Base-by-base conservation (phyloP, 2,797 vertebrate species). In the Lepus oiostolus region DNA sequence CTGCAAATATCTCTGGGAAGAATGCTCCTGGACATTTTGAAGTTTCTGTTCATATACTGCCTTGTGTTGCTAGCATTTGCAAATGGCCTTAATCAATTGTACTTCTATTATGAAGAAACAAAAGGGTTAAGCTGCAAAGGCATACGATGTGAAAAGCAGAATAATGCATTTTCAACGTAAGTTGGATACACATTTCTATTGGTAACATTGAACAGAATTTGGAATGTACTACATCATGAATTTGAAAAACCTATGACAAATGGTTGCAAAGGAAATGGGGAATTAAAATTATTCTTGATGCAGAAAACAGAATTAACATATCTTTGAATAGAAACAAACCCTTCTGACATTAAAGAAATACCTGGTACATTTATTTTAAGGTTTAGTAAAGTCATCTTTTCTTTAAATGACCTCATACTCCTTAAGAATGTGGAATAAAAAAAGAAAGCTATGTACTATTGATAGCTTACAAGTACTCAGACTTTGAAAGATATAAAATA, bases 41-140 rank as follows among this genome's bases (percentile, higher is more conserved):
- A 99, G 97, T 99, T 99, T 98, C 99, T 99, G 2, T 99, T 99
- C 98, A 99, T 99, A 97, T 99, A 99, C 98, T 99, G 99, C 95
- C 98, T 99, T 22, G 99, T 99, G 95, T 97, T 99, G 93, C 97
- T 99, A 24, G 99, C 99, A 80, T 99, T 99, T 96, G 99, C 99
- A 93, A 99, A 99, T 83, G 99, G 99, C 80, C 99, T 99, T 88
- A 99, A 99, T 97, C 99, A 99, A 96, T 98, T 99, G 54, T 99
- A 99, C 97, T 99, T 99, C 97, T 99, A 99, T 97, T 99, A 99
- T 19, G 98, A 99, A 90, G 98, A 98, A 98, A 96, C 79, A 2
- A 96, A 91, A 9, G 80, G 94, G 1, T 89, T 98, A 83, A 93
- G 75, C 21, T 99, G 99, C 98, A 99, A 98, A 97, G 99, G 99